These are phyloP conservation scores for Lepus americanus DNA, from an alignment of 2,113 vertebrate genomes.

Conservation along the genomic window DNA sequence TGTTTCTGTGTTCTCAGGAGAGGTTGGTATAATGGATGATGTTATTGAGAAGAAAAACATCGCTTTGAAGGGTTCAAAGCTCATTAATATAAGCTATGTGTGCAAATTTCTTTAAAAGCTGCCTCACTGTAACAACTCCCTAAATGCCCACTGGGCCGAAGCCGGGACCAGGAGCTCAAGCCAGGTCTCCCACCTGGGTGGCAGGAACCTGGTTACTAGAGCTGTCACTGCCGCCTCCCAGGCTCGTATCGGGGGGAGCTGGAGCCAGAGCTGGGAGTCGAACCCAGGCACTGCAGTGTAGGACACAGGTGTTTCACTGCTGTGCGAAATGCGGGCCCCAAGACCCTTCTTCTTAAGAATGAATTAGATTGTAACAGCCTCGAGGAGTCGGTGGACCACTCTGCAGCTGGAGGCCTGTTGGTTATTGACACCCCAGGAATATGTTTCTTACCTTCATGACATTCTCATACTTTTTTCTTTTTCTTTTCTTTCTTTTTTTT, in stretches of 20 bases:
- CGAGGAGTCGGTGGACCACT: not conserved
- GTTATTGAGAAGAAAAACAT: not conserved
- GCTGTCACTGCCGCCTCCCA: too few species aligned
- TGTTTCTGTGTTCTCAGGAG: not conserved
- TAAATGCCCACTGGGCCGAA: too few species aligned
- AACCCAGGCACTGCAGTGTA: too few species aligned
- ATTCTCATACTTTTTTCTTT: not conserved
- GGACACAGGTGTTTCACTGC: too few species aligned
- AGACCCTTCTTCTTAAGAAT: conserved; percentile 11
- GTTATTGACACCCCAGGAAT: not conserved
- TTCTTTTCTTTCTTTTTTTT: not conserved
- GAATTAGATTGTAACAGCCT: not conserved
- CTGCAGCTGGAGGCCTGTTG: not conserved
- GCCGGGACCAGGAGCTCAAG: too few species aligned
- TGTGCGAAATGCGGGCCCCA: not conserved
- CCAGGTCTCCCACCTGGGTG: too few species aligned
- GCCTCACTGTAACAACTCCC: not conserved
- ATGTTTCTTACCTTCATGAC: not conserved
- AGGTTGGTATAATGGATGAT: not conserved
- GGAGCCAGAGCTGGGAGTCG: too few species aligned
- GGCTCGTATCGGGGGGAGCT: too few species aligned
- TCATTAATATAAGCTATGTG: too few species aligned
- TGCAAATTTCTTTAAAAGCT: not conserved
- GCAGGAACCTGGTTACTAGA: too few species aligned
- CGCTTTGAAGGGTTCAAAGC: not conserved